Percentiles rank a stretch among this genome's conserved stretches.
Evolutionary conservation across 2,797 vertebrate species (phyloP).

Genomic region (Sebastes kiyomatsui): DNA sequence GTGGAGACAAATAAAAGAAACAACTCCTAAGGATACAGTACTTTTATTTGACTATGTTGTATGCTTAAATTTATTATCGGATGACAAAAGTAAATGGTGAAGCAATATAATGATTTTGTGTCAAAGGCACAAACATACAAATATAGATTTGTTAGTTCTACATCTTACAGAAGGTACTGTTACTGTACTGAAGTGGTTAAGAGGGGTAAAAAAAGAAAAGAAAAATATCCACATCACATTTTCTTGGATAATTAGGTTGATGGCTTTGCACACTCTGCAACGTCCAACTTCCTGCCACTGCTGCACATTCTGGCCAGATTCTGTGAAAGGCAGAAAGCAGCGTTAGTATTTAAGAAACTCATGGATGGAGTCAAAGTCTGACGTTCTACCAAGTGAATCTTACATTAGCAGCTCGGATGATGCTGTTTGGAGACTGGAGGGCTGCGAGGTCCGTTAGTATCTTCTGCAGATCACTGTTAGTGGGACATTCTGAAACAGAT

Average conservation of each 20-base stretch:
- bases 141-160: background rate
- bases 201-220: background rate
- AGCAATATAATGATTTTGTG: slow-evolving; percentile 1
- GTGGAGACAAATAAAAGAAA: background rate
- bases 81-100: slow-evolving; percentile 4
- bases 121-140: background rate
- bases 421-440: slow-evolving; percentile 95
- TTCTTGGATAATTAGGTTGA: slow-evolving; percentile 62
- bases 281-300: slow-evolving; percentile 88
- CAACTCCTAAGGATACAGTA: slow-evolving; percentile 4
- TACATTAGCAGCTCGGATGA: slow-evolving; percentile 92
- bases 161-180: slow-evolving; percentile 6
- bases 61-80: slow-evolving; percentile 29
- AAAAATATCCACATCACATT: slow-evolving; percentile 19
- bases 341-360: background rate
- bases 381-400: slow-evolving; percentile 50
- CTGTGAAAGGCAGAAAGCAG: slow-evolving; percentile 72
- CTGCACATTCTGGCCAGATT: slow-evolving; percentile 93
- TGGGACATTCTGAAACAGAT: slow-evolving; percentile 45
- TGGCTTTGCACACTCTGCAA: slow-evolving; percentile 88
- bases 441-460: slow-evolving; percentile 93
- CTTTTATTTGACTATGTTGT: slow-evolving; percentile 46
- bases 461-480: slow-evolving; percentile 85
- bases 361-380: background rate
- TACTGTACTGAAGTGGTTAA: slow-evolving; percentile 22